Evolutionary conservation across 2,888 invertebrate species (phyloP).

Genomic region (Euplagia quadripunctaria): DNA sequence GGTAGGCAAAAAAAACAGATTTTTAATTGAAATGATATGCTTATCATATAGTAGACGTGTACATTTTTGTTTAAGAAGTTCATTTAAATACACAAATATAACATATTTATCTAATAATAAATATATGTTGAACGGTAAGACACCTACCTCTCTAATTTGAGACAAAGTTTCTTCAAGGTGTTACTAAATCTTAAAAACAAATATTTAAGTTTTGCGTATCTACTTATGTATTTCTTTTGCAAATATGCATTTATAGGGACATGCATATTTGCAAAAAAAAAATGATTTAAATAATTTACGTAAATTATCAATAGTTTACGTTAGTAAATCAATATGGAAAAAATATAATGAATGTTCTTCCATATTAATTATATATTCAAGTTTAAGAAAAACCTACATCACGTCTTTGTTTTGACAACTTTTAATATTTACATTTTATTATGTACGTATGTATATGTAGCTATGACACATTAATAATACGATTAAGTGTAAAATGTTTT

Average conservation of each 20-base stretch:
- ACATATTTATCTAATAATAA: neutral
- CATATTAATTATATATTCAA: neutral
- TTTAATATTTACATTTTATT: neutral
- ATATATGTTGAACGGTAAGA: neutral
- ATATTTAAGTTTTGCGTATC: neutral
- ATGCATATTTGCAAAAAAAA: neutral
- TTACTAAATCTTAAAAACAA: neutral
- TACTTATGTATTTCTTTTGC: neutral
- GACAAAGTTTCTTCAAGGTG: neutral
- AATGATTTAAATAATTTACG: neutral
- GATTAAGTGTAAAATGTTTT: neutral
- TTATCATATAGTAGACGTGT: neutral
- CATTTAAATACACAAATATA: neutral
- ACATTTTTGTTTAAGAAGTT: neutral
- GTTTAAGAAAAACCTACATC: neutral
- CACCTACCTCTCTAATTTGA: neutral
- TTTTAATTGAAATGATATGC: neutral
- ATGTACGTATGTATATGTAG: constrained; percentile 7
- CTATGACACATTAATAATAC: constrained; percentile 11
- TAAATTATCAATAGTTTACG: neutral
- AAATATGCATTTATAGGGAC: neutral
- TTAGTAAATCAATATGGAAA: neutral
- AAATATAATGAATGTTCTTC: neutral
- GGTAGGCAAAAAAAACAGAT: neutral
- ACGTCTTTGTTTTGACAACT: neutral